phyloP scores from a whole-genome alignment of 1,140 invertebrate species.

The Penaeus japonicus region DNA sequence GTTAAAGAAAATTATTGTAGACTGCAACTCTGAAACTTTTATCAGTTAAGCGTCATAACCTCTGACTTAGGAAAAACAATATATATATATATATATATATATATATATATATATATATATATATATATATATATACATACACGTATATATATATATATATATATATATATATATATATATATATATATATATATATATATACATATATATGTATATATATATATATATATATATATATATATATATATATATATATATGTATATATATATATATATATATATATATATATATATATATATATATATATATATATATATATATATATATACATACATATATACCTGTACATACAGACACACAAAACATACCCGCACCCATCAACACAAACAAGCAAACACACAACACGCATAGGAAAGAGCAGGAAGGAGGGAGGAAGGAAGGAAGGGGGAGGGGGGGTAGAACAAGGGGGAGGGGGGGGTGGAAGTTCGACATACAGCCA shows the following conservation, averaged over 20 bases:
- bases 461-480: too few species aligned
- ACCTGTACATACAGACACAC: too few species aligned
- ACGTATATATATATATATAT: too few species aligned
- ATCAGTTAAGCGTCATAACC: background rate
- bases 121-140: background rate
- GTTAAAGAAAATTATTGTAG: too few species aligned
- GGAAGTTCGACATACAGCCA: too few species aligned
- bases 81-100: background rate
- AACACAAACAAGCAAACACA: too few species aligned
- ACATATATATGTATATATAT: background rate
- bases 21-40: too few species aligned
- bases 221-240: background rate
- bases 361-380: too few species aligned
- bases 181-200: background rate
- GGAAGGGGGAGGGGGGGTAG: too few species aligned
- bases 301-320: constrained; percentile 13
- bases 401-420: too few species aligned
- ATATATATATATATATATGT: background rate
- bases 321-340: background rate
- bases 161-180: background rate
- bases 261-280: background rate
- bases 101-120: background rate
- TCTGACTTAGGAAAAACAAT: background rate
- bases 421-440: too few species aligned
- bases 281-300: constrained; percentile 8